Evolutionary conservation across 2,888 invertebrate species (phyloP).

Genomic region (Ferdinandea cuprea): DNA sequence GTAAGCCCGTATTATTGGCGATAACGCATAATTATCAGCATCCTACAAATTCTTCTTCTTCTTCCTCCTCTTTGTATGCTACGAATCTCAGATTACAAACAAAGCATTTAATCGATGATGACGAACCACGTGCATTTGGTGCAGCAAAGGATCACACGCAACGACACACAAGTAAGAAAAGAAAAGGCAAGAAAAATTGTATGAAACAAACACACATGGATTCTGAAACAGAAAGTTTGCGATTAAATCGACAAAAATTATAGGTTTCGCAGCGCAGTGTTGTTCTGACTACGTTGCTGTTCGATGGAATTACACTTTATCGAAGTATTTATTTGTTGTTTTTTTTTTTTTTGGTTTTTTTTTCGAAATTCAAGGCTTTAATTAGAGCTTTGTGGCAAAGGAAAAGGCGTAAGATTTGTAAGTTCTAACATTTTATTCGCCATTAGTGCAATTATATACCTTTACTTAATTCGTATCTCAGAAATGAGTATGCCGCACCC

Average conservation of each 20-base stretch:
- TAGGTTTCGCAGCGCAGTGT: slow-evolving; percentile 22
- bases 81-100: slow-evolving; percentile 55
- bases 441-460: slow-evolving; percentile 25
- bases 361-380: slow-evolving; percentile 1
- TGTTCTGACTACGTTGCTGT: slow-evolving; percentile 11
- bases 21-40: slow-evolving; percentile 58
- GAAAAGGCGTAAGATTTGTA: slow-evolving; percentile 4
- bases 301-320: slow-evolving; percentile 8
- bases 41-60: slow-evolving; percentile 40
- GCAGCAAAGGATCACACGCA: slow-evolving; percentile 27
- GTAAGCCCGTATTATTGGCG: slow-evolving; percentile 40
- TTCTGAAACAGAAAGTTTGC: slow-evolving; percentile 1
- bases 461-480: neutral
- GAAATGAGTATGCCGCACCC: slow-evolving; percentile 8
- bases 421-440: slow-evolving; percentile 34
- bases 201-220: neutral
- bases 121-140: slow-evolving; percentile 35
- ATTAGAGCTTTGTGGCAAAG: slow-evolving; percentile 23
- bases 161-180: neutral
- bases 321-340: slow-evolving; percentile 19
- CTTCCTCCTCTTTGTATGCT: slow-evolving; percentile 14
- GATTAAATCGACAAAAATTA: slow-evolving; percentile 52
- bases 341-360: neutral
- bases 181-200: slow-evolving; percentile 33
- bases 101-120: slow-evolving; percentile 37